Conservation (phyloP, 2,888 invertebrate genomes). For the Torymus texanus region DNA sequence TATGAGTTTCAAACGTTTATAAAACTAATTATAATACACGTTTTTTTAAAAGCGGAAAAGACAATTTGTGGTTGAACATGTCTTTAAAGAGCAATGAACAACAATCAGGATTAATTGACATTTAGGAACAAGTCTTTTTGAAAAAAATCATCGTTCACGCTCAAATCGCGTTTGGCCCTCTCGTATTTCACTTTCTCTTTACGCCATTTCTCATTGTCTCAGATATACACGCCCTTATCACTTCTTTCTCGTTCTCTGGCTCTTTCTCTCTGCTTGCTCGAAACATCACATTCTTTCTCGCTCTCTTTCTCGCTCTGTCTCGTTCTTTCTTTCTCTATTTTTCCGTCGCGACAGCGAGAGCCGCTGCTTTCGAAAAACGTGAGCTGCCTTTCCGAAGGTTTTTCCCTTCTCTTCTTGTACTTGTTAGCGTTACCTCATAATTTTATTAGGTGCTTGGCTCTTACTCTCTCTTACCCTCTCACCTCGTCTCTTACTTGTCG, state of each 20-base stretch:
- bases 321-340: conserved; percentile 31
- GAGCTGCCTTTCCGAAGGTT: conserved; percentile 33
- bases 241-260: conserved; percentile 8
- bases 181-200: conserved; percentile 11
- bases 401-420: conserved; percentile 43
- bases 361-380: conserved; percentile 49
- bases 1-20: too few relatives aligned
- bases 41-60: too few relatives aligned
- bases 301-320: conserved; percentile 17
- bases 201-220: conserved; percentile 33
- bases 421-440: conserved; percentile 54
- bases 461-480: conserved; percentile 31
- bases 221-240: background rate
- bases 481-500: background rate
- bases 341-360: conserved; percentile 3
- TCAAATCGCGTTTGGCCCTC: background rate
- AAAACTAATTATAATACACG: too few relatives aligned
- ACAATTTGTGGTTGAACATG: too few relatives aligned
- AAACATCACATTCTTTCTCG: conserved; percentile 25
- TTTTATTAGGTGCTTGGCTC: conserved; percentile 54
- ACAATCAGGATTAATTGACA: too few relatives aligned
- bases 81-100: too few relatives aligned
- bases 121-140: background rate
- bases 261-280: conserved; percentile 8
- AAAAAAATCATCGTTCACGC: conserved; percentile 1